Evolutionary conservation across 2,797 vertebrate species (phyloP).

Genomic region (Crypturellus tataupa): DNA sequence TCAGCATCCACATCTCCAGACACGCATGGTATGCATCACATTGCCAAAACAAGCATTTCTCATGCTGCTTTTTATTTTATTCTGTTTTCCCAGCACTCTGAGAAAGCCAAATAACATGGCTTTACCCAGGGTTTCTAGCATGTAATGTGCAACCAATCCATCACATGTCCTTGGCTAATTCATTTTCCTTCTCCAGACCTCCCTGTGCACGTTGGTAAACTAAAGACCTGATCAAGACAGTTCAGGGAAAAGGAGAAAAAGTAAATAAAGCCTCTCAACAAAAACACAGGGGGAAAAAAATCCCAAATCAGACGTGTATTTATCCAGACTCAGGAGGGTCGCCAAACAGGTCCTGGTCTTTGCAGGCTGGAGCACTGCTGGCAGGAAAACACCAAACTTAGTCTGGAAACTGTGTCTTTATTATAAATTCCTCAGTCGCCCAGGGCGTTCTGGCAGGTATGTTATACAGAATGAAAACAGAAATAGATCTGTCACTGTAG

Average conservation of each 20-base stretch:
- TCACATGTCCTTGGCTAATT: neutral
- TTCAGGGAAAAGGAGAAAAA: neutral
- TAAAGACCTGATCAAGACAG: rapidly evolving
- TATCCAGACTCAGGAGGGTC: neutral
- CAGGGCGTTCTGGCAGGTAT: conserved; percentile 39
- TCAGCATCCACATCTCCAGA: neutral
- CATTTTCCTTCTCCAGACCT: neutral
- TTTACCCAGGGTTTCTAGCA: neutral
- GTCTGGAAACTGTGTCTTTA: conserved; percentile 55
- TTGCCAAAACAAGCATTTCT: neutral
- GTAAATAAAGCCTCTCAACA: neutral
- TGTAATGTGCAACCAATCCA: rapidly evolving
- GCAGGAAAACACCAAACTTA: neutral
- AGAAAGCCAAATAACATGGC: neutral
- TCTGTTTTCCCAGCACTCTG: neutral
- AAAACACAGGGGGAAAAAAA: neutral
- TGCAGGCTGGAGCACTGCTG: neutral
- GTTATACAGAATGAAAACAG: conserved; percentile 50
- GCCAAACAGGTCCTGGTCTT: neutral
- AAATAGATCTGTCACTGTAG: conserved; percentile 55
- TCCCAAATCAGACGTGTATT: neutral
- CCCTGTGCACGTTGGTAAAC: neutral
- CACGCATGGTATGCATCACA: rapidly evolving
- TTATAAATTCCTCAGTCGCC: conserved; percentile 43
- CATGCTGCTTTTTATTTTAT: neutral